Evolutionary conservation across 2,888 invertebrate genomes (phyloP).

Genomic region (Biston betularia): DNA sequence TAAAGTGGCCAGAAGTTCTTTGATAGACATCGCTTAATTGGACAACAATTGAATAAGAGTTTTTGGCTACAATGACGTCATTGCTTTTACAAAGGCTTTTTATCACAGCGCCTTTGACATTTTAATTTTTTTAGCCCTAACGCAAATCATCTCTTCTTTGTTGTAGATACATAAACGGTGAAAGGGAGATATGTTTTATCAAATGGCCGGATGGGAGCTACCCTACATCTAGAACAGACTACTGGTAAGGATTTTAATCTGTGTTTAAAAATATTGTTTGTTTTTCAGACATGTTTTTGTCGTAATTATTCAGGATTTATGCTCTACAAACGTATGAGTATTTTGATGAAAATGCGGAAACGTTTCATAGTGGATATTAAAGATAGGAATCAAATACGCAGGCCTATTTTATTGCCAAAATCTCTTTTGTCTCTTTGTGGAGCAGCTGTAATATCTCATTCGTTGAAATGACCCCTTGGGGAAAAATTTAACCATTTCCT

Average conservation of each 20-base stretch:
- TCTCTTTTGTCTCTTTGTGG: conserved; percentile 4
- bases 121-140: conserved; percentile 5
- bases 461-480: conserved; percentile 10
- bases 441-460: conserved; percentile 15
- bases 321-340: not conserved
- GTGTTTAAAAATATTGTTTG: not conserved
- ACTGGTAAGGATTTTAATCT: conserved; percentile 78
- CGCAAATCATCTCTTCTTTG: conserved; percentile 33
- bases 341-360: not conserved
- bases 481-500: conserved; percentile 18
- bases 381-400: conserved; percentile 8
- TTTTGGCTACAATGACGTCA: not conserved
- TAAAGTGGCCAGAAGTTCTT: not conserved
- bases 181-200: conserved; percentile 86
- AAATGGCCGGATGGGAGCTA: conserved; percentile 88
- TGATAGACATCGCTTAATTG: not conserved
- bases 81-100: conserved; percentile 3
- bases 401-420: conserved; percentile 9
- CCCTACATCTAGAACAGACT: conserved; percentile 86
- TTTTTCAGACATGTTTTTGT: not conserved
- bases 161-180: conserved; percentile 79
- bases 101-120: conserved; percentile 8
- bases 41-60: not conserved
- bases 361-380: conserved; percentile 7
- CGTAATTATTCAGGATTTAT: not conserved